Base-by-base conservation (phyloP, 2,113 vertebrate genomes). In the Nesospiza acunhae region DNA sequence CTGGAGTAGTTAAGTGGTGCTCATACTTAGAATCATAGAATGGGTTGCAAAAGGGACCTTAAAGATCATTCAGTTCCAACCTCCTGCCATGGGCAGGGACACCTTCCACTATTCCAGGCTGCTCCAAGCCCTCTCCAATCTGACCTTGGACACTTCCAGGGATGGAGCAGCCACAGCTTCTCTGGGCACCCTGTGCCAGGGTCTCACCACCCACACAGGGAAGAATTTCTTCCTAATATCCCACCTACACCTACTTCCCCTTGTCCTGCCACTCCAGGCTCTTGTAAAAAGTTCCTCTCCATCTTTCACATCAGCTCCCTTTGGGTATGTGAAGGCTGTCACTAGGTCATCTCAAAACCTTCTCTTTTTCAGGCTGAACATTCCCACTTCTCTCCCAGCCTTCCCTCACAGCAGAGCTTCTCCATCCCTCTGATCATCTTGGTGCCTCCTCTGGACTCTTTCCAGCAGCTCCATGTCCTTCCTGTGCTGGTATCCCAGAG, bases 101-200 rank as follows among this genome's bases (percentile, higher is more conserved):
- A 15, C 1, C 12, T 69, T 39, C 23, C 33, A 11, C 33, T 16
- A 3, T 15, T 2, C 47, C 74, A 78, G 55, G 15, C 0, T 69
- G 33, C 27, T 62, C 28, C 19, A 39, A 69, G 33, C 33, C 14
- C 18, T 0, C 0, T 46, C 33, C 55, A 53, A 0, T 0, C 55
- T 78, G 73, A 1, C 33, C 10, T 53, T 39, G 46, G 4, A n/a
- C 55, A 39, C 4, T 39, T 53, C 15, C 33, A 78, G n/a, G 28
- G 12, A 23, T 33, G 33, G 19, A 3, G 24, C 70, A 75, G 10
- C 28, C 55, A 78, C 23, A 69, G 19, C 7, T 68, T 6, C 33
- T 60, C 39, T 69, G 44, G 15, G 9, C 0, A 15, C 1, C 14
- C 7, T 52, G 46, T 69, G 33, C 55, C 46, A 44, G 33, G 37